A percentile compares a stretch with the other conserved stretches of the same genome.
Evolutionary conservation across 2,888 invertebrate genomes (phyloP).

Genomic region (Drosophila austrosaltans): DNA sequence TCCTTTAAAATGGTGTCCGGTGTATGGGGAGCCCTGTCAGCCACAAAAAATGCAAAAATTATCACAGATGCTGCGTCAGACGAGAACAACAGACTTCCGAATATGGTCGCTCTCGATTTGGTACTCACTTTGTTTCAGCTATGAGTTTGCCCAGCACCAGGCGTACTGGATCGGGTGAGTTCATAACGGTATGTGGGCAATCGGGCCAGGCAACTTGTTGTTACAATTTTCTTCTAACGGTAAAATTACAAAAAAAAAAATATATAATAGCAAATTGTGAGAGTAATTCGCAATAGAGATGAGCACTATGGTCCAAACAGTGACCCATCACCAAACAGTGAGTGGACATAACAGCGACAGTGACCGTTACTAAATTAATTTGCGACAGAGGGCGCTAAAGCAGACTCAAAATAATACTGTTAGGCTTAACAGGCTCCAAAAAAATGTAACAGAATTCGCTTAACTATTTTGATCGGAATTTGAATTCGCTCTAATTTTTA

Average conservation of each 20-base stretch:
- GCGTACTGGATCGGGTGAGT: slow-evolving; percentile 71
- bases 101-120: background rate
- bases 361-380: background rate
- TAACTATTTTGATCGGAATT: too few species aligned
- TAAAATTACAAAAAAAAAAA: background rate
- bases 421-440: background rate
- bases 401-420: background rate
- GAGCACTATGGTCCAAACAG: background rate
- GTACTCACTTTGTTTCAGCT: slow-evolving; percentile 75
- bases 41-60: slow-evolving; percentile 36
- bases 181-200: slow-evolving; percentile 21
- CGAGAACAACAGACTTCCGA: slow-evolving; percentile 15
- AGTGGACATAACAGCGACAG: background rate
- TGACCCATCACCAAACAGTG: slow-evolving; percentile 1
- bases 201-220: slow-evolving; percentile 29
- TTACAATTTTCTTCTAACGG: slow-evolving; percentile 26
- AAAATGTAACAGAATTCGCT: background rate
- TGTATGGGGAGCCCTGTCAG: slow-evolving; percentile 71
- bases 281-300: slow-evolving; percentile 2
- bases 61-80: slow-evolving; percentile 8
- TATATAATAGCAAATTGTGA: background rate
- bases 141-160: slow-evolving; percentile 71
- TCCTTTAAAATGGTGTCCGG: slow-evolving; percentile 79
- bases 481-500: too few species aligned
- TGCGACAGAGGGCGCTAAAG: background rate